phyloP scores from a whole-genome alignment of 2,797 vertebrate genomes.

The Onychomys leucogaster region DNA sequence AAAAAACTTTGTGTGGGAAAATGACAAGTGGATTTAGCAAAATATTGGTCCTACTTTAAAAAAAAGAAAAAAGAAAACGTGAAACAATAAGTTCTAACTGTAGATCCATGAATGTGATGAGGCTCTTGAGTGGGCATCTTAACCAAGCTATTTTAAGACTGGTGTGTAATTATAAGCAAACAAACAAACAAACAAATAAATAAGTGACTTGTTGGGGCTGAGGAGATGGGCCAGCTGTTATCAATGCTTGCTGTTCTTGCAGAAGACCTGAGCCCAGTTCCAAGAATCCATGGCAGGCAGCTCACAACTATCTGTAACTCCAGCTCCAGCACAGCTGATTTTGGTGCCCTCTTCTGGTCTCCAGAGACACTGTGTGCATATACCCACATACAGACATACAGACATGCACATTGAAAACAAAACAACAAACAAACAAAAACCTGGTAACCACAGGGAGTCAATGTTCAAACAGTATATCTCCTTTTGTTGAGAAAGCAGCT shows the following conservation, averaged over 20 bases:
- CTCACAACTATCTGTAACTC: background rate
- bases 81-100: background rate
- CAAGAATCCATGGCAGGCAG: background rate
- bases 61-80: too few species aligned
- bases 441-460: background rate
- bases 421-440: background rate
- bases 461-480: accelerated
- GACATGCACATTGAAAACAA: background rate
- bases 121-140: background rate
- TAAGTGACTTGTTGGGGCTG: background rate
- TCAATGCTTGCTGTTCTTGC: background rate
- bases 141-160: background rate
- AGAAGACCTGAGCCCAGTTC: background rate
- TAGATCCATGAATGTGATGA: background rate
- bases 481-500: background rate
- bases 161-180: background rate
- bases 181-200: too few species aligned
- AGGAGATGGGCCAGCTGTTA: background rate
- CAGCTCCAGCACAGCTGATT: background rate
- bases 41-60: background rate
- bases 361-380: background rate
- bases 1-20: slow-evolving; percentile 5
- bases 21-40: background rate
- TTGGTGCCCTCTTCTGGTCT: background rate
- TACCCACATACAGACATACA: too few species aligned